phyloP scores from a whole-genome alignment of 2,888 invertebrate genomes.

The Listrodromus nycthemerus region DNA sequence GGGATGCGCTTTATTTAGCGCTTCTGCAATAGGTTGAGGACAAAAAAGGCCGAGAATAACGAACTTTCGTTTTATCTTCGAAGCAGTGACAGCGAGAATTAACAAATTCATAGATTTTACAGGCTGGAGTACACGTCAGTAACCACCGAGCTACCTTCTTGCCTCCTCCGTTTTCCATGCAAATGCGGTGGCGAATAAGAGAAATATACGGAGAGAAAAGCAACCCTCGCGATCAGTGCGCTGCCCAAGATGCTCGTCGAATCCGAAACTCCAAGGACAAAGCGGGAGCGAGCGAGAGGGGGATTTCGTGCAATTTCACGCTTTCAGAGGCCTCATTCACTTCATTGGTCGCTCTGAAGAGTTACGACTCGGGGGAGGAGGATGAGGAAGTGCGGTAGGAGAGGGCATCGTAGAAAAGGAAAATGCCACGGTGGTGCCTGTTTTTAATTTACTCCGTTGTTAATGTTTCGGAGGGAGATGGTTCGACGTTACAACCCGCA shows the following conservation, averaged over 20 bases:
- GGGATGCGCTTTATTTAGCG: conserved; percentile 75
- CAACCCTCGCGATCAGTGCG: conserved; percentile 40
- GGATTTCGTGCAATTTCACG: conserved; percentile 69
- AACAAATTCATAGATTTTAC: conserved; percentile 76
- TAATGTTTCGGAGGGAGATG: conserved; percentile 53
- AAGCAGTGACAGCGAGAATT: conserved; percentile 65
- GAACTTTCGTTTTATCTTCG: conserved; percentile 67
- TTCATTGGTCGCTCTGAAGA: conserved; percentile 68
- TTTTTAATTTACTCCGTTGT: conserved; percentile 69
- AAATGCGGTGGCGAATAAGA: conserved; percentile 70
- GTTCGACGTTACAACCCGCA: conserved; percentile 51
- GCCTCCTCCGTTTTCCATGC: conserved; percentile 69
- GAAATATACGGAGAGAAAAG: conserved; percentile 54
- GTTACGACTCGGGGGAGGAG: conserved; percentile 57
- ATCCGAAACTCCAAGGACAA: conserved; percentile 68
- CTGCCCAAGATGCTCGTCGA: conserved; percentile 36
- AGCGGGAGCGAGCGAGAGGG: conserved; percentile 36
- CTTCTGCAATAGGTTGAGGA: conserved; percentile 51
- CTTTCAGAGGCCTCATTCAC: conserved; percentile 68
- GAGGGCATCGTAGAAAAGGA: conserved; percentile 4
- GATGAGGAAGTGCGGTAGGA: not conserved
- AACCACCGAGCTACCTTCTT: conserved; percentile 44
- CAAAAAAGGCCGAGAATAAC: conserved; percentile 56
- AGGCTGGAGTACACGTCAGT: conserved; percentile 40
- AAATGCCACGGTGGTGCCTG: conserved; percentile 47